Conservation (phyloP, 1,140 invertebrate species). For the Drosophila auraria region DNA sequence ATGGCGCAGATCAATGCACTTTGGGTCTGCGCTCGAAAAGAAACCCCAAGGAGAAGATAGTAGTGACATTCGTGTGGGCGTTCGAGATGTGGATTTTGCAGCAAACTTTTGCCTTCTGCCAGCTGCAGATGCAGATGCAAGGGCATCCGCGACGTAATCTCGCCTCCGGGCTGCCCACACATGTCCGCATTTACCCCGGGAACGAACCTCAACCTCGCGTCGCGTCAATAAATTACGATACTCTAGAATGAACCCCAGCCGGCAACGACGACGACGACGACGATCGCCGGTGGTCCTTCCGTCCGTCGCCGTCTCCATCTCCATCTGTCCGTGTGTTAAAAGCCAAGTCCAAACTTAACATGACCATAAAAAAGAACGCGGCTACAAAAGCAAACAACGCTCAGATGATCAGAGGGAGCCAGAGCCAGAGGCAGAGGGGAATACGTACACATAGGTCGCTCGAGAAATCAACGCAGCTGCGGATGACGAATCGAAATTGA, state of each 20-base stretch:
- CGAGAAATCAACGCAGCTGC: slow-evolving; percentile 82
- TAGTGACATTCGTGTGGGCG: slow-evolving; percentile 59
- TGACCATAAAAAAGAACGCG: slow-evolving; percentile 75
- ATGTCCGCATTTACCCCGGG: slow-evolving; percentile 45
- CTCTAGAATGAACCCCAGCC: slow-evolving; percentile 73
- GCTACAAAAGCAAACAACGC: slow-evolving; percentile 63
- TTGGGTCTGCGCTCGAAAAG: slow-evolving; percentile 5
- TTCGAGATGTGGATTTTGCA: slow-evolving; percentile 41
- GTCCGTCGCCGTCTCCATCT: slow-evolving; percentile 45
- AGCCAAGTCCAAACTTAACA: slow-evolving; percentile 83
- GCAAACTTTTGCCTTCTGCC: slow-evolving; percentile 18
- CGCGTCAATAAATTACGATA: slow-evolving; percentile 75
- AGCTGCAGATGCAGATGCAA: slow-evolving; percentile 49
- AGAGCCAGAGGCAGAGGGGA: neutral
- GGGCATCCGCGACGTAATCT: slow-evolving; percentile 55
- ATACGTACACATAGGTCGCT: slow-evolving; percentile 54
- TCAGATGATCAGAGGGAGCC: slow-evolving; percentile 1
- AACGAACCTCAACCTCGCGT: slow-evolving; percentile 29
- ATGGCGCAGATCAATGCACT: slow-evolving; percentile 31
- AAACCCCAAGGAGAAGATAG: slow-evolving; percentile 18
- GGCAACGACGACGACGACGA: slow-evolving; percentile 6
- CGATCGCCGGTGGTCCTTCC: slow-evolving; percentile 52
- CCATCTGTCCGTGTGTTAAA: slow-evolving; percentile 69
- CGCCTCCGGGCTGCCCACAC: slow-evolving; percentile 64
- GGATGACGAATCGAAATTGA: slow-evolving; percentile 84